Evolutionary conservation across 1,140 invertebrate genomes (phyloP), one percentile per base, ranked within the genome.

Genomic region (Heliconius eleuchia): DNA sequence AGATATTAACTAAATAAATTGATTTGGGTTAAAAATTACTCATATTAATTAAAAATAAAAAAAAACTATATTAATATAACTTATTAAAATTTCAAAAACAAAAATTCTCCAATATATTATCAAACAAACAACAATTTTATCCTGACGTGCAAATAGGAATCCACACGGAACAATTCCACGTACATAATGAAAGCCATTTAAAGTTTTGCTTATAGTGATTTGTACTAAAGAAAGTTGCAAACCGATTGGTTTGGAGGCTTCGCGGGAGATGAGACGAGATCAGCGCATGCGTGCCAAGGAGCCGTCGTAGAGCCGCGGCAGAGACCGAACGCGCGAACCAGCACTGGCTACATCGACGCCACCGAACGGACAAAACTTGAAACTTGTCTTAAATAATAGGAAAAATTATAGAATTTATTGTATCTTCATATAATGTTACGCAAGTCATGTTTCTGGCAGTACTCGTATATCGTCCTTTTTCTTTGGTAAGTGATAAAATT

Each of bases 271-370:
- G 27, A 76, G 50, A 74, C 57, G 37, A 78, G 74, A 70, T 80
- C 71, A 37, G 80, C 82, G 87, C 88, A 87, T 89, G 87, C 87
- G 87, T 84, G 37, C 77, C 27, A 57, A 8, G 18, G 42, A 71
- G 42, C 70, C 71, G 34, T 81, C 72, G 72, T 82, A 80, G 78
- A 84, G 76, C 78, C 75, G 76, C 77, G 77, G 76, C 80, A 73
- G 79, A 73, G 77, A 82, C 79, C 66, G 83, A 84, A 80, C 83
- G 82, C 85, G 87, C 84, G 80, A 85, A 85, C 80, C 77, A 83
- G 79, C 80, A 86, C 80, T 77, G 83, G 78, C 71, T 74, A 74
- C 78, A 83, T 78, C 78, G 81, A 77, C 80, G 82, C 83, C 82
- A 76, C 81, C 78, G 79, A 82, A 80, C 74, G 78, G 83, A 80